Base-by-base conservation (phyloP, 1,140 invertebrate species). In the Aphaenogaster ashmeadi region DNA sequence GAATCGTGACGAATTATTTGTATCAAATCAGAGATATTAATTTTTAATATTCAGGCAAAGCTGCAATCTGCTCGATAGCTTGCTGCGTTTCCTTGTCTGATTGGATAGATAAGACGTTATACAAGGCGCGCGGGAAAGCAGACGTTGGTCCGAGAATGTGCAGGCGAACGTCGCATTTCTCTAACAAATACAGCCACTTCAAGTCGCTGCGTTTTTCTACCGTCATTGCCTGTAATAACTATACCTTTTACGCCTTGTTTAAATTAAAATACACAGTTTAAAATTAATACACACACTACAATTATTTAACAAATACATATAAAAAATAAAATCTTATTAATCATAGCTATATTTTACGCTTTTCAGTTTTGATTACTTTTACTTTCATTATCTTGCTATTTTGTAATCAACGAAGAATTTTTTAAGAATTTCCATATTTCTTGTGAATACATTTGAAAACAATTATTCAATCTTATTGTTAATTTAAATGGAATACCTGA, bases 21-120 rank as follows among this genome's bases (percentile, higher is more conserved):
- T 60, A 38, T 33, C 6, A 62, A 54, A 66, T 56, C 2, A 13
- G 8, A 86, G 13, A 50, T 50, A 52, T 47, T 52, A 58, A 52
- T 54, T 66, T 33, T 77, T 66, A 78, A 79, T 44, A 36, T 8
- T 60, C 13, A 7, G 15, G 2, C 18, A 33, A 18, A 36, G n/a
- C 13, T 66, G 7, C 27, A 79, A 27, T 64, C 1, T 60, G 41
- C 21, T 62, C 8, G 7, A 21, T 8, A 33, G 72, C 36, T 27
- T 41, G 11, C 7, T 50, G 27, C 0, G 13, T 79, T 50, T 93
- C 80, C 8, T 81, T 74, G 1, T 79, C 64, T 1, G 33, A 83
- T 13, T 75, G 80, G 18, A 95, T 89, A 5, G 93, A 94, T 44
- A 95, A 86, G 78, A 95, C 93, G 36, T 95, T 95, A 47, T 95